A percentile compares a stretch with the other conserved stretches of the same genome.
Evolutionary conservation across 30 jellyfish, hydroid and myxozoan species (phyloP).

Genomic region (Aurelia sp.): DNA sequence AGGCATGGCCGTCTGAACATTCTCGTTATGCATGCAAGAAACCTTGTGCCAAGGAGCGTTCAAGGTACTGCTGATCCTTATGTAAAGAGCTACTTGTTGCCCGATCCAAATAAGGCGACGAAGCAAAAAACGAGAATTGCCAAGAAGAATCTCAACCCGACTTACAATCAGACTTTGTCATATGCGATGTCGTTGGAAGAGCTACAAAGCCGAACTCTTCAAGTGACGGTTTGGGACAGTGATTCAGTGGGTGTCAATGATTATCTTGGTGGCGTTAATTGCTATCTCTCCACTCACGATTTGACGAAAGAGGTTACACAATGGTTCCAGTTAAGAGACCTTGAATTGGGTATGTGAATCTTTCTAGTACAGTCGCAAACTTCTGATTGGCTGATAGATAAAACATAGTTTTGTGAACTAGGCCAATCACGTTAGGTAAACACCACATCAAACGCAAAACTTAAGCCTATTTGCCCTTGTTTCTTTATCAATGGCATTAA

Average conservation of each 20-base stretch:
- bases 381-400: no score
- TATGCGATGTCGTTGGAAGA: conserved; percentile 57
- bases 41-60: conserved; percentile 76
- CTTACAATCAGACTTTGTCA: conserved; percentile 85
- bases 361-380: neutral
- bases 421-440: no score
- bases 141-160: conserved; percentile 84
- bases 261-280: conserved; percentile 88
- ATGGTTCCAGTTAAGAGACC: conserved; percentile 81
- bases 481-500: no score
- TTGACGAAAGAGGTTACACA: conserved; percentile 55
- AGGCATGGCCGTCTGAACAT: conserved; percentile 57
- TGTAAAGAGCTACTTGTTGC: conserved; percentile 86
- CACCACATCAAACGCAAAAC: no score
- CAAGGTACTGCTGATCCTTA: conserved; percentile 91
- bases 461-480: no score
- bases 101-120: conserved; percentile 83
- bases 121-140: conserved; percentile 89
- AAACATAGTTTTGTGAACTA: no score
- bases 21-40: conserved; percentile 84
- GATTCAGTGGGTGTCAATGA: conserved; percentile 79
- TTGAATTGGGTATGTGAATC: conserved; percentile 60
- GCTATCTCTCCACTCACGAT: conserved; percentile 77
- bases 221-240: conserved; percentile 93
- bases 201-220: conserved; percentile 71